Evolutionary conservation across 2,797 vertebrate genomes (phyloP), one percentile per base, ranked within the genome.

Genomic region (Poecile montanus): DNA sequence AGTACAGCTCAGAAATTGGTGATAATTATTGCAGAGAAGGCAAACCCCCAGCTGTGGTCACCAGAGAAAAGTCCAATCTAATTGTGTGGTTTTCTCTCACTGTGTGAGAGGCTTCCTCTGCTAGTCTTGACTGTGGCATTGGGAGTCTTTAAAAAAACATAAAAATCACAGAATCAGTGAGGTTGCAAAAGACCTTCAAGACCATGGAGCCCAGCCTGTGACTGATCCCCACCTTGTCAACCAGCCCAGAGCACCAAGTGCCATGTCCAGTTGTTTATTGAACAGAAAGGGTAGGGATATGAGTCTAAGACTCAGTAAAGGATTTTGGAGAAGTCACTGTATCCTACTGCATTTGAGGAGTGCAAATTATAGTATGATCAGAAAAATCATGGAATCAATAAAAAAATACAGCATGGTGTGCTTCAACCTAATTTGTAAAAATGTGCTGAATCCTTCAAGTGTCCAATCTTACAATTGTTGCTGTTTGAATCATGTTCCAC

Each of bases 401-500:
- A 89, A 71, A 63, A 65, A 56, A 88, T 70, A 58, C 10, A 90
- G 60, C 91, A 73, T 76, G 83, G 7, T 95, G 32, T 70, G 29
- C 87, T 89, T 89, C 81, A 77, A 29, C 79, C 50, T 60, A 71
- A 83, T 70, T 87, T 78, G 54, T 89, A 53, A 74, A 92, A 79
- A 85, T 47, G 83, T 78, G 27, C 83, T 88, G 88, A 95, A 65
- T 47, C 74, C 83, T 95, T 65, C 40, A 89, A 77, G 38, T 92
- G 50, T 82, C 71, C 62, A 54, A 88, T n/a, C 57, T 85, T 78
- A 84, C 32, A 91, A 57, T 71, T 85, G 29, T 16, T 85, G 26
- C 88, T 94, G 57, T 77, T 86, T 91, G 72, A 89, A 60, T 97
- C 50, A 32, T 27, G 63, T 63, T 95, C 93, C 88, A 84, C 75